Percentiles rank a stretch among this genome's conserved stretches.
Evolutionary conservation across 2,888 invertebrate species (phyloP).

Genomic region (Flexamia atlantica): DNA sequence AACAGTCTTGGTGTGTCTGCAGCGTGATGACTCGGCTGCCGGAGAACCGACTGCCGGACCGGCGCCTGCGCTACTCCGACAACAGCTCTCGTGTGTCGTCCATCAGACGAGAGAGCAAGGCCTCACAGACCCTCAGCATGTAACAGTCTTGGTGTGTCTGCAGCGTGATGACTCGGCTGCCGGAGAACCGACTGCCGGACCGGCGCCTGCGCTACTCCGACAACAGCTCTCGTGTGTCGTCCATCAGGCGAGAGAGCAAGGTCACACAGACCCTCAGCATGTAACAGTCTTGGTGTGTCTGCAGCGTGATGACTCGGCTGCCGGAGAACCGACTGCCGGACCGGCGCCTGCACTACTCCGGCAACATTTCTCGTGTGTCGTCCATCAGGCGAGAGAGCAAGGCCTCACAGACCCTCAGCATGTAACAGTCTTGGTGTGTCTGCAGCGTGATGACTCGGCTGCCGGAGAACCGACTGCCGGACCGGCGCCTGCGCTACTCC

Average conservation of each 20-base stretch:
- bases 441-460: background rate
- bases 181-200: too few relatives aligned
- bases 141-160: conserved; percentile 75
- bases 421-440: conserved; percentile 75
- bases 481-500: too few relatives aligned
- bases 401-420: conserved; percentile 87
- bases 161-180: too few relatives aligned
- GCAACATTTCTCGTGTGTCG: background rate
- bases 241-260: conserved; percentile 78
- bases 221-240: too few relatives aligned
- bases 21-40: conserved; percentile 61
- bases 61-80: conserved; percentile 73
- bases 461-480: too few relatives aligned
- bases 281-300: conserved; percentile 75
- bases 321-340: too few relatives aligned
- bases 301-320: too few relatives aligned
- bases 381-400: conserved; percentile 77
- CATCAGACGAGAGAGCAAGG: conserved; percentile 89
- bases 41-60: conserved; percentile 64
- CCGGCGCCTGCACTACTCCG: too few relatives aligned
- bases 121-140: conserved; percentile 90
- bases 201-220: background rate
- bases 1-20: background rate
- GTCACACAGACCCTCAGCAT: conserved; percentile 86
- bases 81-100: conserved; percentile 72